Conservation (phyloP, 1,140 invertebrate genomes). For the Saccostrea glomerata region DNA sequence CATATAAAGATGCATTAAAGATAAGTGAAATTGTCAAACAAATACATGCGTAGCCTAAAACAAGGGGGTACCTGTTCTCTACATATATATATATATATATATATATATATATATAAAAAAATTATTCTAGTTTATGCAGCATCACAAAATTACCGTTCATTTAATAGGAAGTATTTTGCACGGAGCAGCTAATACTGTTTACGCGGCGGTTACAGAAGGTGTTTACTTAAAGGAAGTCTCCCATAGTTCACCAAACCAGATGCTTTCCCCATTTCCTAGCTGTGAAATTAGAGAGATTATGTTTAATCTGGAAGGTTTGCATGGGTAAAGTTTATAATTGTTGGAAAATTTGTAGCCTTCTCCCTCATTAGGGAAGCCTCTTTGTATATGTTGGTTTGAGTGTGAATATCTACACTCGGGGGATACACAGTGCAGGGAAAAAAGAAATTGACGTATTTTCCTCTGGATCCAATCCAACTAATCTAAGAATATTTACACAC, state of each 20-base stretch:
- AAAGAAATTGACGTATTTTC: constrained; percentile 29
- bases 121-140: not conserved
- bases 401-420: not conserved
- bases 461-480: constrained; percentile 6
- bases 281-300: constrained; percentile 33
- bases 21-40: not conserved
- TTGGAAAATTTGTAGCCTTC: constrained; percentile 28
- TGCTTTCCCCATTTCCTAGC: constrained; percentile 26
- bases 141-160: not conserved
- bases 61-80: not conserved
- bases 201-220: not conserved
- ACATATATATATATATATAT: too few species aligned
- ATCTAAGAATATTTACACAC: constrained; percentile 21
- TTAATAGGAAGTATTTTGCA: not conserved
- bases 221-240: constrained; percentile 15
- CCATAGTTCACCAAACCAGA: constrained; percentile 29
- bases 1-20: not conserved
- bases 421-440: not conserved
- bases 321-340: constrained; percentile 26
- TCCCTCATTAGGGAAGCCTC: not conserved
- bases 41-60: not conserved
- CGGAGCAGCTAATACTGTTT: not conserved
- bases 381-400: constrained; percentile 10
- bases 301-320: not conserved
- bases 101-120: not conserved